Evolutionary conservation across 2,113 vertebrate species (phyloP).

Genomic region (Helogale parvula): DNA sequence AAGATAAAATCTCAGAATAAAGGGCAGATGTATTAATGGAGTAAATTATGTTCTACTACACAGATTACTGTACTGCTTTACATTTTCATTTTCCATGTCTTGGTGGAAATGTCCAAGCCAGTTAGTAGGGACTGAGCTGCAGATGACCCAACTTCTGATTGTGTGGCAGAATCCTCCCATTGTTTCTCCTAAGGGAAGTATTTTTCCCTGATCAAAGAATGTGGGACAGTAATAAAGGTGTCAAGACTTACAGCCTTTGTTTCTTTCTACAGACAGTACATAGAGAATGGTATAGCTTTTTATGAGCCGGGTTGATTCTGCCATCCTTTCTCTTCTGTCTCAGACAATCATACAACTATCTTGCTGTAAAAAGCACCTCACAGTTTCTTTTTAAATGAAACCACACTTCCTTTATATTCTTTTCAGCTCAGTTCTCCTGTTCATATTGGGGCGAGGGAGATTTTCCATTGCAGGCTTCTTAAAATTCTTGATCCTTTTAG

Average conservation of each 20-base stretch:
- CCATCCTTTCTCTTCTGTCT: not conserved
- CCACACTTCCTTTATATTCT: not conserved
- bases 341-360: not conserved
- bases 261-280: not conserved
- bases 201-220: not conserved
- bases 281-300: not conserved
- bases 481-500: not conserved
- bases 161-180: not conserved
- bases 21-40: not conserved
- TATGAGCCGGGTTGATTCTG: not conserved
- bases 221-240: not conserved
- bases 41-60: not conserved
- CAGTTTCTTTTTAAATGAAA: conserved; percentile 32
- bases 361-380: conserved; percentile 11
- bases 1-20: not conserved
- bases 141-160: not conserved
- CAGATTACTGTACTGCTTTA: not conserved
- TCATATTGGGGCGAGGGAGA: not conserved
- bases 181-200: not conserved
- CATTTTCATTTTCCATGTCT: not conserved
- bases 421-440: not conserved
- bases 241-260: not conserved
- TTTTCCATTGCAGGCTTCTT: not conserved
- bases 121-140: not conserved
- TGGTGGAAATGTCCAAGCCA: not conserved